phyloP scores from a whole-genome alignment of 2,888 invertebrate species.

The Geotrupes spiniger region DNA sequence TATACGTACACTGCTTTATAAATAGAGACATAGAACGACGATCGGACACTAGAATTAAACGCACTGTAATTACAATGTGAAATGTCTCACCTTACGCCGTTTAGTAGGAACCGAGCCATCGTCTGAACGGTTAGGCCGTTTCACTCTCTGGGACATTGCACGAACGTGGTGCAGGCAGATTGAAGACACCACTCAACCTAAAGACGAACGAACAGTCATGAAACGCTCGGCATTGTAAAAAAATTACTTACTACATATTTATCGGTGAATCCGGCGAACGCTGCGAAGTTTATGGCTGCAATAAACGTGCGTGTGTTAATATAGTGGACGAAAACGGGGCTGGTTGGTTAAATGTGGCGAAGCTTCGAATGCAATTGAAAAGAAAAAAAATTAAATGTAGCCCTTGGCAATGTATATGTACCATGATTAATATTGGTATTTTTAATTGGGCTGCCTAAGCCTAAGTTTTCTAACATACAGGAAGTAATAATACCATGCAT shows the following conservation, averaged over 20 bases:
- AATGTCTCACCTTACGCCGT: slow-evolving; percentile 69
- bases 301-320: too few relatives aligned
- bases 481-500: slow-evolving; percentile 9
- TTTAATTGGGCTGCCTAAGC: background rate
- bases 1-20: too few relatives aligned
- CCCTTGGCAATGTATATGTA: slow-evolving; percentile 38
- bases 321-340: too few relatives aligned
- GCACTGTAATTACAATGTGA: too few relatives aligned
- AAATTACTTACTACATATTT: slow-evolving; percentile 61
- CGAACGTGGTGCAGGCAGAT: slow-evolving; percentile 45
- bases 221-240: slow-evolving; percentile 4
- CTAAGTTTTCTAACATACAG: slow-evolving; percentile 8
- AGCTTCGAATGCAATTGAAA: slow-evolving; percentile 19
- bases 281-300: slow-evolving; percentile 46
- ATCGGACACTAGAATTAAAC: too few relatives aligned
- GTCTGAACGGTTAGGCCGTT: slow-evolving; percentile 69
- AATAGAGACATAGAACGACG: too few relatives aligned
- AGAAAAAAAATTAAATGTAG: slow-evolving; percentile 32
- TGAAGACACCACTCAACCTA: slow-evolving; percentile 45
- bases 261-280: slow-evolving; percentile 47
- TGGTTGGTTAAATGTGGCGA: too few relatives aligned
- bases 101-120: slow-evolving; percentile 69
- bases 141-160: slow-evolving; percentile 74
- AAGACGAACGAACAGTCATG: slow-evolving; percentile 26
- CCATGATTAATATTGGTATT: too few relatives aligned